Evolutionary conservation across 2,888 invertebrate genomes (phyloP).

Genomic region (Corbicula japonica): DNA sequence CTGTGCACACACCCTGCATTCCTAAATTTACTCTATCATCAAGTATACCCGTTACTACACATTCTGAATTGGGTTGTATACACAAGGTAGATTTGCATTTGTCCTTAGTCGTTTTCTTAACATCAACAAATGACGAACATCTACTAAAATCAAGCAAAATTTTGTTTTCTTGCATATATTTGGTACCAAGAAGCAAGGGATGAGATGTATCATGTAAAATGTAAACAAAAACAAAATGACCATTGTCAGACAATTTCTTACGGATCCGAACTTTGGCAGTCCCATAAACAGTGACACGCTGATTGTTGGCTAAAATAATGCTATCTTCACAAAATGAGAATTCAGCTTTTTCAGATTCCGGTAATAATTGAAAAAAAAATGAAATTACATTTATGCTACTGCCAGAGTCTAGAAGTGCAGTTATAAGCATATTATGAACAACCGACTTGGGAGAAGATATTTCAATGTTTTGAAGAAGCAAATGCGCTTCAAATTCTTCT

Average conservation of each 20-base stretch:
- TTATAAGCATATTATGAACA: not conserved
- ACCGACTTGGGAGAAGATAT: no score
- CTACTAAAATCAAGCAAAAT: conserved; percentile 34
- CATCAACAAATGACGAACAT: conserved; percentile 15
- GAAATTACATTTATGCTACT: conserved; percentile 40
- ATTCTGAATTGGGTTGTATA: conserved; percentile 36
- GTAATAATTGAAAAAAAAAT: conserved; percentile 15
- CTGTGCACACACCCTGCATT: conserved; percentile 46
- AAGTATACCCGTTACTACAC: conserved; percentile 36
- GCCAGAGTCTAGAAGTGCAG: conserved; percentile 36
- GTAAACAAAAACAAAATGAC: conserved; percentile 21
- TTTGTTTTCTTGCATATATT: conserved; percentile 22
- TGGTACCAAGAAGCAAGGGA: conserved; percentile 42
- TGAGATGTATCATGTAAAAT: conserved; percentile 45
- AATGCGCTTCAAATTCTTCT: no score
- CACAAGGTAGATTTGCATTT: conserved; percentile 17
- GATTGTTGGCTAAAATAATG: conserved; percentile 7
- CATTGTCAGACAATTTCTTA: not conserved
- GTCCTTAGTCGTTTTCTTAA: conserved; percentile 24
- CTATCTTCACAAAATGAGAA: not conserved
- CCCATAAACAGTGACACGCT: conserved; percentile 18
- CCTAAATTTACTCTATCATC: conserved; percentile 25
- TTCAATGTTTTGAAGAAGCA: no score
- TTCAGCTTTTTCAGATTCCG: not conserved
- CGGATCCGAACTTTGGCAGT: conserved; percentile 29